phyloP scores from a whole-genome alignment of 2,113 vertebrate genomes.

The Zosterops borbonicus region DNA sequence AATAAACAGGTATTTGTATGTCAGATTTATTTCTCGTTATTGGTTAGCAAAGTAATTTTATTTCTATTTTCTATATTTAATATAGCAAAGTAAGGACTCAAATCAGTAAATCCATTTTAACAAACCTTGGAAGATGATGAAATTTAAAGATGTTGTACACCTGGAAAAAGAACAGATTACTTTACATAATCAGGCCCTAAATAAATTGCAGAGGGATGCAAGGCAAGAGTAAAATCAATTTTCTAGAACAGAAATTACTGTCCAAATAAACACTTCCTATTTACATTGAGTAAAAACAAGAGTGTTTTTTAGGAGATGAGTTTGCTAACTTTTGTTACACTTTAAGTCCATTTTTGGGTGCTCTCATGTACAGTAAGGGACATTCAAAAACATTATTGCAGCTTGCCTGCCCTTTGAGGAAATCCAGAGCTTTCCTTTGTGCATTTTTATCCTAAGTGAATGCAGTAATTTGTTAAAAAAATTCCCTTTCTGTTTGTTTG shows the following conservation, averaged over 20 bases:
- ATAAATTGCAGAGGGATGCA: not conserved
- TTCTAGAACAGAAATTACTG: not conserved
- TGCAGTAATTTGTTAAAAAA: not conserved
- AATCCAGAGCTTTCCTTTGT: not conserved
- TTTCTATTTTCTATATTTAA: not conserved
- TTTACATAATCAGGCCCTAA: not conserved
- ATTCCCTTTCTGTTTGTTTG: slow-evolving; percentile 7
- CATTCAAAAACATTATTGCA: not conserved
- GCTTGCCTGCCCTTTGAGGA: not conserved
- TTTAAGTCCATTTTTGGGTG: not conserved
- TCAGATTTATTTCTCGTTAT: not conserved
- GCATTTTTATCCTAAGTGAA: not conserved
- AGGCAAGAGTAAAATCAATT: not conserved
- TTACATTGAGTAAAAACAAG: not conserved
- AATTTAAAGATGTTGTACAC: not conserved
- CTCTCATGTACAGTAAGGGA: not conserved
- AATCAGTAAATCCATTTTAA: not conserved
- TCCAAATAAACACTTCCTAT: not conserved
- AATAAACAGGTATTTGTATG: not conserved
- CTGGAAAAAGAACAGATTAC: not conserved
- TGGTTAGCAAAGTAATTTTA: not conserved
- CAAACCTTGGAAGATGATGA: not conserved
- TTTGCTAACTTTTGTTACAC: not conserved
- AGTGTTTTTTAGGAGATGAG: not conserved
- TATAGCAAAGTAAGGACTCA: not conserved